These are phyloP conservation scores for Eretmocerus hayati DNA, from an alignment of 2,888 invertebrate species.

Conservation along the genomic window DNA sequence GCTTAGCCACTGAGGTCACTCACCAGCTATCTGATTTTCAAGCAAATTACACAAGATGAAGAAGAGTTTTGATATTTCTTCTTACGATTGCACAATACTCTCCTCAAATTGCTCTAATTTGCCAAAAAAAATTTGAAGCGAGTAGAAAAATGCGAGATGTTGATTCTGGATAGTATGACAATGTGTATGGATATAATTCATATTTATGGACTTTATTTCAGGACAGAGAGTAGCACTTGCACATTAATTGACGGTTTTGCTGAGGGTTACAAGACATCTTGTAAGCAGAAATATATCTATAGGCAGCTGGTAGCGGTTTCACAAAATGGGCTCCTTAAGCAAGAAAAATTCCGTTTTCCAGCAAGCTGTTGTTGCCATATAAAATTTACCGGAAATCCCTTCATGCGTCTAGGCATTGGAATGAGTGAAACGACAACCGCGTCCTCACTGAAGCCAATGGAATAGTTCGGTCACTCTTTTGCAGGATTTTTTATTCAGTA, in stretches of 20 bases:
- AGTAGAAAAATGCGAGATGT: no score
- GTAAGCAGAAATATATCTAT: constrained; percentile 56
- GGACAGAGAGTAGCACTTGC: constrained; percentile 38
- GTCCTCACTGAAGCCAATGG: neutral
- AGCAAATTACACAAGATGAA: no score
- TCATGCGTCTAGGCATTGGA: constrained; percentile 21
- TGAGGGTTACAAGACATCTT: constrained; percentile 48
- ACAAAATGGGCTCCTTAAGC: constrained; percentile 44
- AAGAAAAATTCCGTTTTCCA: constrained; percentile 58
- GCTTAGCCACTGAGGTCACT: no score
- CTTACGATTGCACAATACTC: no score
- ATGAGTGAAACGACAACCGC: neutral
- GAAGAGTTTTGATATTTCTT: no score
- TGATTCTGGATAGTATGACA: no score
- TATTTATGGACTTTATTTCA: no score
- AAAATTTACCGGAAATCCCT: constrained; percentile 25
- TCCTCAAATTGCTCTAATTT: no score
- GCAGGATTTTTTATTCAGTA: neutral
- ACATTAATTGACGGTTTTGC: constrained; percentile 36
- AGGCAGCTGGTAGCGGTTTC: constrained; percentile 52
- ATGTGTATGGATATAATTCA: no score
- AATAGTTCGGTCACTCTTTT: neutral
- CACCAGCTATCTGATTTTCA: no score
- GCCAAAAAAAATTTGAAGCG: no score
- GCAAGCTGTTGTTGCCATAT: constrained; percentile 68